Evolutionary conservation across 2,888 invertebrate genomes (phyloP).

Genomic region (Mechanitis mazaeus): DNA sequence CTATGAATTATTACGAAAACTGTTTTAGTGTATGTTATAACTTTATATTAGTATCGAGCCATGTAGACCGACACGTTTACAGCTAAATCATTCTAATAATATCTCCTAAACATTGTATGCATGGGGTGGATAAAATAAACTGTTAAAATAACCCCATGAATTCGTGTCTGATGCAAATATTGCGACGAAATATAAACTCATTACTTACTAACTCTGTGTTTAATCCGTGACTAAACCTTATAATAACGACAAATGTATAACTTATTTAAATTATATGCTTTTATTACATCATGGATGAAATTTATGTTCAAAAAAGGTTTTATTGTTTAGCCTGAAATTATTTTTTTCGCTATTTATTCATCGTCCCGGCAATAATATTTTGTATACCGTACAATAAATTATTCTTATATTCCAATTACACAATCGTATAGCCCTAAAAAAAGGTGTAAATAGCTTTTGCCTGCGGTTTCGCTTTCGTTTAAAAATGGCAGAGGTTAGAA

Average conservation of each 20-base stretch:
- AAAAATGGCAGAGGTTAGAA: too few species aligned
- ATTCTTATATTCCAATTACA: too few species aligned
- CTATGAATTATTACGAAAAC: neutral
- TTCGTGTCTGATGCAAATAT: constrained; percentile 6
- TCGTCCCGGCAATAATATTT: too few species aligned
- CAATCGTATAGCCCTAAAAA: too few species aligned
- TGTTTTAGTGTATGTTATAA: neutral
- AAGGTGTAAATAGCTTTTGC: too few species aligned
- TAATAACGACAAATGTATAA: neutral
- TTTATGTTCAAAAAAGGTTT: neutral
- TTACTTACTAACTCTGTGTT: neutral
- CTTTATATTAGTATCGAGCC: neutral
- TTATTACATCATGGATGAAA: neutral
- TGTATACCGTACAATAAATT: too few species aligned
- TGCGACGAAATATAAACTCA: neutral
- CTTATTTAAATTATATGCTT: neutral
- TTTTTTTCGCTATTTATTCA: neutral
- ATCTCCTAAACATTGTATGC: neutral
- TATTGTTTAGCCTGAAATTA: neutral
- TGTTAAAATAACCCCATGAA: neutral
- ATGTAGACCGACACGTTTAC: neutral
- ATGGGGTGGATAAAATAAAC: neutral
- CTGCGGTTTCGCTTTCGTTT: too few species aligned
- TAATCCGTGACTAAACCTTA: constrained; percentile 1
- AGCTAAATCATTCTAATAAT: neutral